Evolutionary conservation across 2,113 vertebrate species (phyloP), one percentile per base, ranked within the genome.

Genomic region (Microcebus griseorufus): DNA sequence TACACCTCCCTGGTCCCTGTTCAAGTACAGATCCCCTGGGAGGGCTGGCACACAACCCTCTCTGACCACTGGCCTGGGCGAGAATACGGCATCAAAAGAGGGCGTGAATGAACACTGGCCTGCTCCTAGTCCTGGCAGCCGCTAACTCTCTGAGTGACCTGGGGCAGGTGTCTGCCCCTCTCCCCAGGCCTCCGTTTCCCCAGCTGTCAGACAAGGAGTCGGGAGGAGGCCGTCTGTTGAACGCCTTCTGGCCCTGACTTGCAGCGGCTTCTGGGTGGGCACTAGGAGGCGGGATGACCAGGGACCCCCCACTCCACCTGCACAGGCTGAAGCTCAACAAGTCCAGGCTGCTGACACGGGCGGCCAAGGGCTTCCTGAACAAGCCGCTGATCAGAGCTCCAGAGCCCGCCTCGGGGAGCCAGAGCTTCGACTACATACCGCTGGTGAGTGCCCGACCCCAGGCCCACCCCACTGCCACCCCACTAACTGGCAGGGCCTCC

Each of bases 331-430:
- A 98, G 51, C 98, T 99, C 94, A 99, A 98, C 93, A 99, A 99
- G 97, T 99, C 99, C 37, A 99, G 99, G 45, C 98, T 99, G 85
- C 98, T 99, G 98, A 99, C 98, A 2, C 99, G 98, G 91, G 99
- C 99, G 0, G 99, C 99, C 93, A 99, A 98, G 97, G 99, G 99
- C 13, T 99, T 99, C 98, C 99, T 99, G 99, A 98, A 98, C 85
- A 99, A 99, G 93, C 98, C 99, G 1, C 98, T 99, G 0, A 55
- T 88, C 96, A 98, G 95, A 96, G 67, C 29, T 37, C 64, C 93
- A 0, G 86, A 97, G 53, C 98, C 97, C 0, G 98, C 98, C 96
- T 97, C 97, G 0, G 99, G 99, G 58, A 99, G 81, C 17, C 99
- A 99, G 97, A 99, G 98, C 98, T 98, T 98, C 18, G 99, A 99